These are phyloP conservation scores for Nanorana parkeri DNA, from an alignment of 2,113 vertebrate species.

Conservation along the genomic window DNA sequence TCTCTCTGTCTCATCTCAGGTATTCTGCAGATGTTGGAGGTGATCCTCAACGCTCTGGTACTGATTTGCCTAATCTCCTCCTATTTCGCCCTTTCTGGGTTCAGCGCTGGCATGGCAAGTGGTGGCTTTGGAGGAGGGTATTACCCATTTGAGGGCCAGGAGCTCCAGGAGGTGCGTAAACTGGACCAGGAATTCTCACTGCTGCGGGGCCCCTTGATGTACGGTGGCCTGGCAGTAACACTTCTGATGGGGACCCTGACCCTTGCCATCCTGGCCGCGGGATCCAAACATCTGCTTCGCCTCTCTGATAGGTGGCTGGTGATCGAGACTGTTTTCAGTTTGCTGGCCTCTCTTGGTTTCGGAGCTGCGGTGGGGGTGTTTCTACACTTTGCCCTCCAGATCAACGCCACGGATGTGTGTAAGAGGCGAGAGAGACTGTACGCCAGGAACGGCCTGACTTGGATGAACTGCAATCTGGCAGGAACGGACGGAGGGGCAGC, in stretches of 20 bases:
- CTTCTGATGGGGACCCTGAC: constrained; percentile 67
- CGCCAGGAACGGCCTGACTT: constrained; percentile 68
- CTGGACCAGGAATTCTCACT: constrained; percentile 68
- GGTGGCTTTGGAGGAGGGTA: constrained; percentile 58
- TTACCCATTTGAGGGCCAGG: constrained; percentile 68
- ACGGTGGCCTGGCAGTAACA: constrained; percentile 63
- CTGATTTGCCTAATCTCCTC: constrained; percentile 71
- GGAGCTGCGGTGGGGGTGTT: constrained; percentile 62
- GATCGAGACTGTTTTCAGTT: constrained; percentile 62
- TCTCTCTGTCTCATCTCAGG: constrained; percentile 63
- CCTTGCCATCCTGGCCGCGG: constrained; percentile 63
- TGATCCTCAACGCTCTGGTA: constrained; percentile 68
- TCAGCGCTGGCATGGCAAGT: constrained; percentile 66
- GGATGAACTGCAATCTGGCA: constrained; percentile 72
- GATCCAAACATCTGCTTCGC: constrained; percentile 60
- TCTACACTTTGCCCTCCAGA: constrained; percentile 63
- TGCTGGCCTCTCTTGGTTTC: constrained; percentile 61
- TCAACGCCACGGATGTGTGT: constrained; percentile 68
- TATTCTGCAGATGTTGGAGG: constrained; percentile 70
- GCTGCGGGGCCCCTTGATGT: constrained; percentile 66
- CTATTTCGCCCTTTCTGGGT: constrained; percentile 70
- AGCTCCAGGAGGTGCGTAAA: constrained; percentile 68
- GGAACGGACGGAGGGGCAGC: constrained; percentile 69
- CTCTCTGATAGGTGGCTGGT: constrained; percentile 61
- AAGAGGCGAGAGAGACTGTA: constrained; percentile 65